phyloP scores from a whole-genome alignment of 2,113 vertebrate species.

The Albula glossodonta region DNA sequence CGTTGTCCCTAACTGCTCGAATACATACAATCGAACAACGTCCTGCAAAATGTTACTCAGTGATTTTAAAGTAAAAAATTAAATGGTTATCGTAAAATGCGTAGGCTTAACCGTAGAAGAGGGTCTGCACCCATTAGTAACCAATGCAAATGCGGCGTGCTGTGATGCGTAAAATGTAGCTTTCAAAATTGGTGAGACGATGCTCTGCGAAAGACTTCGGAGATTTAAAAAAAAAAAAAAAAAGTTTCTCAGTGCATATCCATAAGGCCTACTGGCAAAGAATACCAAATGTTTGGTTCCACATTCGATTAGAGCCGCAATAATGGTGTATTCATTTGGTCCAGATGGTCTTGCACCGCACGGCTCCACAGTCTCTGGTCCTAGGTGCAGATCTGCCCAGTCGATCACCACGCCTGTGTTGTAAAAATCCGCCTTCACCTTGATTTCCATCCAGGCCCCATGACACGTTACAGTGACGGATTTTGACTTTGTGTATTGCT shows the following conservation, averaged over 20 bases:
- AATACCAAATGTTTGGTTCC: constrained; percentile 40
- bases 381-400: constrained; percentile 31
- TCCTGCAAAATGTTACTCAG: no score
- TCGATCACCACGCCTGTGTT: constrained; percentile 8
- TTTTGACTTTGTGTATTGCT: neutral
- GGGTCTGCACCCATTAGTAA: no score
- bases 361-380: neutral
- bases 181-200: no score
- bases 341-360: constrained; percentile 28
- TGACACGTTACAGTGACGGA: constrained; percentile 33
- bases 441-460: constrained; percentile 32
- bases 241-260: neutral
- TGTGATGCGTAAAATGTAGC: no score
- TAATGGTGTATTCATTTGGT: constrained; percentile 23
- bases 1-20: no score
- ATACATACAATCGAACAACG: no score
- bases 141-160: no score
- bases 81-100: no score
- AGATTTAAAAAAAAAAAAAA: no score
- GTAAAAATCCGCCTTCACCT: constrained; percentile 39
- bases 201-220: no score
- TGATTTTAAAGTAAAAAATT: no score
- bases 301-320: constrained; percentile 34
- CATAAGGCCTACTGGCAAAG: neutral
- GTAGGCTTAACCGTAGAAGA: no score